phyloP scores from a whole-genome alignment of 2,888 invertebrate genomes.

The Eledone cirrhosa region DNA sequence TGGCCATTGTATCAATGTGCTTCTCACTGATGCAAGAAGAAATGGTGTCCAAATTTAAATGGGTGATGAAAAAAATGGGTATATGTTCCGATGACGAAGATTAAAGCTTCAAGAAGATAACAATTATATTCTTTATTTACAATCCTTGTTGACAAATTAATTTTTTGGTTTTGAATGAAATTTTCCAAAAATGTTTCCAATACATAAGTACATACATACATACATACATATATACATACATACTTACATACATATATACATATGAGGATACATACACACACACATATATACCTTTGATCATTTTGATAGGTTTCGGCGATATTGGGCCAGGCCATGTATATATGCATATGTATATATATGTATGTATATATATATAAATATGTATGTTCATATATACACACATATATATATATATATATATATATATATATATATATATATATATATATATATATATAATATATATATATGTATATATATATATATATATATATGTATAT shows the following conservation, averaged over 20 bases:
- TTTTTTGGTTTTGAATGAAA: background rate
- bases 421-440: background rate
- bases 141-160: background rate
- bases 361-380: too few relatives aligned
- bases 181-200: background rate
- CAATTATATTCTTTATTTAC: background rate
- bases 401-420: background rate
- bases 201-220: background rate
- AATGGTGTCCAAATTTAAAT: slow-evolving; percentile 64
- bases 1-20: slow-evolving; percentile 68
- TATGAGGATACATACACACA: background rate
- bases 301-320: too few relatives aligned
- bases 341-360: too few relatives aligned
- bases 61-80: slow-evolving; percentile 64
- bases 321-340: too few relatives aligned
- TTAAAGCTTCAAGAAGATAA: slow-evolving; percentile 31
- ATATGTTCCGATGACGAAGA: slow-evolving; percentile 56
- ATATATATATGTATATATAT: background rate
- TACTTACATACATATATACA: slow-evolving; percentile 13
- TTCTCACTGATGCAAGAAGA: slow-evolving; percentile 67
- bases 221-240: background rate
- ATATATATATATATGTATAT: background rate
- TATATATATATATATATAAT: background rate
- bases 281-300: too few relatives aligned
- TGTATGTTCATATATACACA: background rate